A percentile compares a stretch with the other conserved stretches of the same genome.
Conservation (phyloP, 2,797 vertebrate genomes). For the Xyrichtys novacula region DNA sequence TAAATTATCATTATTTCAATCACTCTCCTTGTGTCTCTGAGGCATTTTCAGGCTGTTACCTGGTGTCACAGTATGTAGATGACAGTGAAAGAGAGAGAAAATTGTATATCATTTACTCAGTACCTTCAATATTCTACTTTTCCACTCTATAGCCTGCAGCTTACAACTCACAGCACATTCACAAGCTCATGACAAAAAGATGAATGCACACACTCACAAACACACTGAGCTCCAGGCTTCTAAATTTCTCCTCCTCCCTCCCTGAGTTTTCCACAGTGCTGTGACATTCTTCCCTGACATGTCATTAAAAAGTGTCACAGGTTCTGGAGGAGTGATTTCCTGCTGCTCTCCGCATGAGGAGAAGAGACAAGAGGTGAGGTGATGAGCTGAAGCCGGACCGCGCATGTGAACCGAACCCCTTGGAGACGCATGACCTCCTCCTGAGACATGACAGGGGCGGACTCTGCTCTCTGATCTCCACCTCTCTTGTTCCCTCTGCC, state of each 20-base stretch:
- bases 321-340: constrained; percentile 1
- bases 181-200: constrained; percentile 3
- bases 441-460: constrained; percentile 44
- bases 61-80: constrained; percentile 64
- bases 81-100: constrained; percentile 73
- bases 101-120: constrained; percentile 81
- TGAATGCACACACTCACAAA: too few relatives aligned
- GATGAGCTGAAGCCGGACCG: constrained; percentile 57
- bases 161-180: constrained; percentile 55
- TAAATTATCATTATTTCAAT: too few relatives aligned
- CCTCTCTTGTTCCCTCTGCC: constrained; percentile 4
- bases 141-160: constrained; percentile 74
- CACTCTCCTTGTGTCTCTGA: too few relatives aligned
- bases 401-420: constrained; percentile 58
- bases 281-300: too few relatives aligned
- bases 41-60: constrained; percentile 67
- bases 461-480: constrained; percentile 7
- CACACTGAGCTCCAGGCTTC: too few relatives aligned
- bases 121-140: constrained; percentile 80
- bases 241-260: too few relatives aligned
- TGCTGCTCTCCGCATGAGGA: neutral
- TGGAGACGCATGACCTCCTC: constrained; percentile 39
- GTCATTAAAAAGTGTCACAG: constrained; percentile 1
- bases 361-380: constrained; percentile 11
- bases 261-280: too few relatives aligned